Evolutionary conservation across 2,113 vertebrate genomes (phyloP), one percentile per base, ranked within the genome.

Genomic region (Hiodon alosoides): DNA sequence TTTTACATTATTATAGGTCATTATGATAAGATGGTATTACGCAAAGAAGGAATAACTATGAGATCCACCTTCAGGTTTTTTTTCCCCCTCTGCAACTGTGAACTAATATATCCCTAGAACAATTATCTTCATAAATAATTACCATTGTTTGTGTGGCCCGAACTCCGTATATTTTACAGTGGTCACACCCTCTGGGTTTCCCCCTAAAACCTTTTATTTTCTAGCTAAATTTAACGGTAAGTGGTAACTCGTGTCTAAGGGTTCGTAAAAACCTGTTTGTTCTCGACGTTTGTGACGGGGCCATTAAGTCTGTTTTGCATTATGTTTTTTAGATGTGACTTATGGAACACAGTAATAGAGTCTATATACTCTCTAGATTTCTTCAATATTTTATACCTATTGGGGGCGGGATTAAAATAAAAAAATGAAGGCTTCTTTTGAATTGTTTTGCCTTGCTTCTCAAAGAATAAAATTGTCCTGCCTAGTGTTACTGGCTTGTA

Each of bases 201-300:
- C 17, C 31, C 31, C 31, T 31, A 31, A 69, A 54, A 69, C 2
- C 7, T 10, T n/a, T 57, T 47, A 7, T 71, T 57, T 47, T 1
- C 6, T 10, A 31, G 67, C 13, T 4, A 8, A 54, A 2, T 8
- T 50, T 52, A 54, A 10, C 7, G 17, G 11, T 10, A 7, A 46
- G 5, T 7, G 51, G 11, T n/a, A 4, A 46, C 52, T n/a, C 17
- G 17, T 58, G 7, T 48, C 17, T 66, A 17, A 14, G 54, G 64
- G 51, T 67, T 64, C 50, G 53, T 7, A 73, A 73, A 17, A 10
- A 62, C 51, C 17, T 66, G 14, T 67, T 67, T 59, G 62, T 59
- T 46, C 46, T 58, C 5, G 3, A 47, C 54, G 50, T 75, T 75
- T 17, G 7, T 11, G 65, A 13, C 50, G 9, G 69, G 9, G 7